Evolutionary conservation across 2,113 vertebrate genomes (phyloP).

Genomic region (Cercopithecus mona): DNA sequence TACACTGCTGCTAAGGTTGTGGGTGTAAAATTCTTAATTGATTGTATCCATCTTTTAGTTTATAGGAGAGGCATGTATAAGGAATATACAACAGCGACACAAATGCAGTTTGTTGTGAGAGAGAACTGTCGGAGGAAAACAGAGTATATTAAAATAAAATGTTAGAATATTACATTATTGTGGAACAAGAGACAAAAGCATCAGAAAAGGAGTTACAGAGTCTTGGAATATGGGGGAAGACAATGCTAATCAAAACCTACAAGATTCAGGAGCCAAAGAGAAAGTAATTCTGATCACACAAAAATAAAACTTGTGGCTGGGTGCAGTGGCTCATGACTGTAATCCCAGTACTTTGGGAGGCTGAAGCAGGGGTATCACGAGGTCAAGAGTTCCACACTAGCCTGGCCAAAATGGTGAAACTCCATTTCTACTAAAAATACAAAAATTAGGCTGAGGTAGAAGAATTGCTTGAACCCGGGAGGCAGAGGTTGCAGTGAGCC

Average conservation of each 20-base stretch:
- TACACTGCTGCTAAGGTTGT: not conserved
- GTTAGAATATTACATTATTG: not conserved
- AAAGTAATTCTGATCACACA: not conserved
- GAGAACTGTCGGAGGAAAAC: not conserved
- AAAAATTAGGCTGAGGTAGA: no score
- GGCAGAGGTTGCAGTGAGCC: no score
- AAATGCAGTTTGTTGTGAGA: not conserved
- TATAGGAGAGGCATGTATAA: not conserved
- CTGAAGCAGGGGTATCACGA: no score
- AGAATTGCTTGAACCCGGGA: no score
- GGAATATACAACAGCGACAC: not conserved
- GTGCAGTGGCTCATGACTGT: no score
- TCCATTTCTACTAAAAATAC: no score
- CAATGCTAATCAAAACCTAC: not conserved
- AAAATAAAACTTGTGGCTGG: not conserved
- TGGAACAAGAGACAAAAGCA: not conserved
- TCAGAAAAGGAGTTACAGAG: not conserved
- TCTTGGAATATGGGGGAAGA: not conserved
- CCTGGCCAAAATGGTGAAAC: no score
- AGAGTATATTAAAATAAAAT: slow-evolving; percentile 6
- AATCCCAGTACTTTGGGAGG: no score
- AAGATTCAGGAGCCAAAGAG: not conserved
- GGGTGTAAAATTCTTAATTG: not conserved
- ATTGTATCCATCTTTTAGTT: not conserved
- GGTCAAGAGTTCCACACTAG: no score